Base-by-base conservation (phyloP, 2,888 invertebrate species). In the Ectobius pallidus region DNA sequence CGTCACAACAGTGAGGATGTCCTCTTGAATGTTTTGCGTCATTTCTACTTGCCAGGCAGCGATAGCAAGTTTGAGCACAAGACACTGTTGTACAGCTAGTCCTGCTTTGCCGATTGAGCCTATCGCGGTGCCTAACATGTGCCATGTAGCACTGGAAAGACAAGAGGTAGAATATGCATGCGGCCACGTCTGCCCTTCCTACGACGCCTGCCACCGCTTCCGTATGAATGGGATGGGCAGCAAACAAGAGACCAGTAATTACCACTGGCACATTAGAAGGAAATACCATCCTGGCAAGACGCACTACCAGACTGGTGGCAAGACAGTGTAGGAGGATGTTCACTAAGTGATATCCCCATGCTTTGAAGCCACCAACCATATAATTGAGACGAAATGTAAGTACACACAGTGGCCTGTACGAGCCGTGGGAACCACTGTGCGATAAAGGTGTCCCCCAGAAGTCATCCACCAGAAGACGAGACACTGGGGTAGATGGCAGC, bases 391-490 rank as follows among this genome's bases (percentile, higher is more conserved):
- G 90, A 86, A 94, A 96, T 78, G 94, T 91, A 76, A 95, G 90
- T 77, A 95, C 94, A 82, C 94, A 94, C 79, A 99, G 87, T 68
- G 98, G 98, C 42, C 99, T 88, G 86, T 97, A 99, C 71, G 97
- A 97, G 80, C 98, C 98, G 86, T 99, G 98, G 16, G 97, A 97
- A 69, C 97, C 97, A 76, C 91, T 90, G 85, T 96, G 95, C 78
- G 89, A 90, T 79, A 99, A 87, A 73, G 97, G 95, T 52, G 97
- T 98, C 67, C 98, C 99, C 99, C 99, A 99, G 86, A 97, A 99
- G 86, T 99, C 98, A 86, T 98, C 92, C 83, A 89, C 89, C 81
- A 97, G 90, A 78, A 97, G 87, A 78, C 91, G 90, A 78, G 88
- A 88, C 88, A 96, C 90, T 73, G 96, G 91, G 75, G 94, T 92